phyloP scores from a whole-genome alignment of 2,797 vertebrate genomes.

The Pipistrellus pipistrellus region DNA sequence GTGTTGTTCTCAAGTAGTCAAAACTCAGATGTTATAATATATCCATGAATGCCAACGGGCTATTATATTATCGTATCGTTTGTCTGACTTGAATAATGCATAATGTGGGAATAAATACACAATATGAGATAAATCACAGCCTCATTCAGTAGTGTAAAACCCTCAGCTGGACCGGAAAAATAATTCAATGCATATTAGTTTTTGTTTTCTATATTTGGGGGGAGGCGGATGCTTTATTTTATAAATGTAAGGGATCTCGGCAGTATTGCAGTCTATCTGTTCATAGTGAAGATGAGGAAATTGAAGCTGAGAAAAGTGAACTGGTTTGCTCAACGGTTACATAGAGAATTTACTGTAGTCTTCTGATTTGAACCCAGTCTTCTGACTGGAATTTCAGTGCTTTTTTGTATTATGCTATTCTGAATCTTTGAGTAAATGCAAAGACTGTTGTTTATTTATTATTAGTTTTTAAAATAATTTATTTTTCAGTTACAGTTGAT shows the following conservation, averaged over 20 bases:
- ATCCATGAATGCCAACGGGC: neutral
- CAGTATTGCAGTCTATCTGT: neutral
- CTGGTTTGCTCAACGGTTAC: neutral
- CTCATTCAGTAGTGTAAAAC: neutral
- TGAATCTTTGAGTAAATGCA: neutral
- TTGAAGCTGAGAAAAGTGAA: conserved; percentile 15
- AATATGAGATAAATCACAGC: neutral
- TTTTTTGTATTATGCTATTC: neutral
- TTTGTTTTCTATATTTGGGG: conserved; percentile 18
- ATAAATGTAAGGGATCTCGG: neutral
- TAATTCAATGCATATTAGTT: neutral
- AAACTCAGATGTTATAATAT: neutral
- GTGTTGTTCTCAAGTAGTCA: neutral
- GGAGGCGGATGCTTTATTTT: neutral
- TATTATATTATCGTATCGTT: neutral
- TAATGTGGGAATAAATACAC: neutral
- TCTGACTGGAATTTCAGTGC: neutral
- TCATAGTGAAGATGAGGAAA: conserved; percentile 45
- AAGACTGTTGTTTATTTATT: neutral
- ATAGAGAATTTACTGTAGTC: neutral
- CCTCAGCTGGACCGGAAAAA: conserved; percentile 7
- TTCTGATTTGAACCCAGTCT: conserved; percentile 3
- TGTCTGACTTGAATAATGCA: neutral
- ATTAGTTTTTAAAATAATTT: neutral
- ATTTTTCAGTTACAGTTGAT: neutral